A percentile compares a stretch with the other conserved stretches of the same genome.
Evolutionary conservation across 2,113 vertebrate genomes (phyloP).

Genomic region (Crotalus tigris): DNA sequence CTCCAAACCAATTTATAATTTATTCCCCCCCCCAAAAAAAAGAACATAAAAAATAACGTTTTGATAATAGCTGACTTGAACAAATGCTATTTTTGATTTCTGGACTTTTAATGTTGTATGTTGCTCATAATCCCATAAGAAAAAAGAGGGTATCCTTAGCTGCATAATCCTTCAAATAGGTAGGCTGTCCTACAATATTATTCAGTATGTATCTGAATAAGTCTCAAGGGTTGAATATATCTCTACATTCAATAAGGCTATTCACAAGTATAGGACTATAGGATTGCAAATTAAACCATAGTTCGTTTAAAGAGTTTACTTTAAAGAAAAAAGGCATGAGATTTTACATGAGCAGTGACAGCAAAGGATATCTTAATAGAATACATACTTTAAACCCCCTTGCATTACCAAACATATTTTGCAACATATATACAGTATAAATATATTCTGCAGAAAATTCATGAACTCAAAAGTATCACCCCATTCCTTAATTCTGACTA

Average conservation of each 20-base stretch:
- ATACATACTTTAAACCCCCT: neutral
- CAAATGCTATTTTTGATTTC: neutral
- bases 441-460: neutral
- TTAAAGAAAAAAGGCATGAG: neutral
- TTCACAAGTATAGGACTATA: neutral
- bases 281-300: neutral
- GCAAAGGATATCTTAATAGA: neutral
- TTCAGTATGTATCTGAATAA: neutral
- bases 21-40: neutral
- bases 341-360: neutral
- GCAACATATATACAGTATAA: neutral
- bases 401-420: neutral
- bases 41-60: neutral
- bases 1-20: neutral
- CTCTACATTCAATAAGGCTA: neutral
- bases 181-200: neutral
- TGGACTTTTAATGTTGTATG: neutral
- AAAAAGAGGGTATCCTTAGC: neutral
- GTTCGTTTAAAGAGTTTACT: neutral
- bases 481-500: neutral
- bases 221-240: neutral
- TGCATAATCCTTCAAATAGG: neutral
- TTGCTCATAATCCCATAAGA: neutral
- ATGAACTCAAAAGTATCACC: neutral
- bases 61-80: neutral